Conservation (phyloP, 2,113 vertebrate genomes). For the Trochalopteron elliotii region DNA sequence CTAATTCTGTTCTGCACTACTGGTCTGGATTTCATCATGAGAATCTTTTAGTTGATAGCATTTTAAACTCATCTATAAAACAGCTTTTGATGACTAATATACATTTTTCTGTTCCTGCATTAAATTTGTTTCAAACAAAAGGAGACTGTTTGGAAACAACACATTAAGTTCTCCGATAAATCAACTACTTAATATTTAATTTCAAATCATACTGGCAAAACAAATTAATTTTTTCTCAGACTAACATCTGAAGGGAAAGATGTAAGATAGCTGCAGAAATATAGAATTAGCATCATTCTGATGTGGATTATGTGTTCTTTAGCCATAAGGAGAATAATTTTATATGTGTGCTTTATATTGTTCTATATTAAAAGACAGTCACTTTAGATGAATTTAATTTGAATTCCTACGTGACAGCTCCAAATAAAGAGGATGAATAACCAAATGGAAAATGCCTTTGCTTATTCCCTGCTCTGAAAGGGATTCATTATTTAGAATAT, state of each 20-base stretch:
- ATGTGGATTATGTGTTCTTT: neutral
- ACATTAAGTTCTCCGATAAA: conserved; percentile 35
- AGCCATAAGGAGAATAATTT: neutral
- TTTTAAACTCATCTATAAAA: conserved; percentile 32
- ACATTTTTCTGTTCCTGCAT: conserved; percentile 33
- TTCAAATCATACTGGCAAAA: neutral
- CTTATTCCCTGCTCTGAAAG: neutral
- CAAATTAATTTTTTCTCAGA: neutral
- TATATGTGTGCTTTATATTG: neutral
- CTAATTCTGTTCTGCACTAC: neutral
- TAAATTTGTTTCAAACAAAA: conserved; percentile 37
- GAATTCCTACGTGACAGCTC: neutral
- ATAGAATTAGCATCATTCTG: neutral
- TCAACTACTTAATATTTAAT: conserved; percentile 44
- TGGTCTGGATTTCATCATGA: conserved; percentile 9
- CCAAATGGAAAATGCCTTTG: conserved; percentile 2
- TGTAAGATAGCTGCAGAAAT: neutral
- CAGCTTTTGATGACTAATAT: conserved; percentile 53
- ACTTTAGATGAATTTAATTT: conserved; percentile 33
- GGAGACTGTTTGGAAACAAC: conserved; percentile 15
- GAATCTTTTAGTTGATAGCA: neutral
- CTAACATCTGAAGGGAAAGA: neutral
- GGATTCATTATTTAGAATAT: conserved; percentile 43
- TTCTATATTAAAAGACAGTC: conserved; percentile 11
- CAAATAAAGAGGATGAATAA: conserved; percentile 41